phyloP scores from a whole-genome alignment of 2,888 invertebrate species.

The Loripinus fragilis region DNA sequence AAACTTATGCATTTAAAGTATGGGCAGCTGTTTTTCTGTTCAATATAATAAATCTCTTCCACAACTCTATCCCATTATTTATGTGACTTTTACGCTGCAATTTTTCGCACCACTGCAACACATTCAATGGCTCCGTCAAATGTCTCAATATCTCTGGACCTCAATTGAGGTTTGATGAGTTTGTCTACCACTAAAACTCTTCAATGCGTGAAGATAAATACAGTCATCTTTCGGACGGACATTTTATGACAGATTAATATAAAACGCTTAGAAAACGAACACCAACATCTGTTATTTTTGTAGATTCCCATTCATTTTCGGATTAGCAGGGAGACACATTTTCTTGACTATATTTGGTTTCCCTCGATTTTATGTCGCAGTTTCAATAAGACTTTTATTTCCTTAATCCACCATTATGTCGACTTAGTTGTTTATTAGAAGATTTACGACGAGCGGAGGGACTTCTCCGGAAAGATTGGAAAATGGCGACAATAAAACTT shows the following conservation, averaged over 20 bases:
- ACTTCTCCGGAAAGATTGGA: neutral
- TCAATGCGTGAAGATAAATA: conserved; percentile 17
- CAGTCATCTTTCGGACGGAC: conserved; percentile 9
- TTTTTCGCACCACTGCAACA: conserved; percentile 19
- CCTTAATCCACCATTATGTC: conserved; percentile 2
- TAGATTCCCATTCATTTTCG: conserved; percentile 1
- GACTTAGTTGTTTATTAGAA: conserved; percentile 18
- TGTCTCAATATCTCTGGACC: conserved; percentile 7
- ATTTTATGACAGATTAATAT: conserved; percentile 17
- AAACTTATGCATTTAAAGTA: too few species aligned
- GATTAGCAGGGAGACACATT: conserved; percentile 4
- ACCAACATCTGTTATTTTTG: neutral
- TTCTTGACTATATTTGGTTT: conserved; percentile 2
- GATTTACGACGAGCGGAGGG: neutral
- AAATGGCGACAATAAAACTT: neutral
- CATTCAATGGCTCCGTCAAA: conserved; percentile 5
- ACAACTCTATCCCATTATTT: conserved; percentile 1
- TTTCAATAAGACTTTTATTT: conserved; percentile 16
- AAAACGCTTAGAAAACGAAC: conserved; percentile 8
- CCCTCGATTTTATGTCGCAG: conserved; percentile 12
- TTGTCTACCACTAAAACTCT: conserved; percentile 15
- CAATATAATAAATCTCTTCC: neutral
- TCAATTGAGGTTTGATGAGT: conserved; percentile 17
- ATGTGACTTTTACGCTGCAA: conserved; percentile 10
- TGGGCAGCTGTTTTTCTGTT: neutral